phyloP scores from a whole-genome alignment of 2,113 vertebrate genomes.

The Gnathonemus longibarbis region DNA sequence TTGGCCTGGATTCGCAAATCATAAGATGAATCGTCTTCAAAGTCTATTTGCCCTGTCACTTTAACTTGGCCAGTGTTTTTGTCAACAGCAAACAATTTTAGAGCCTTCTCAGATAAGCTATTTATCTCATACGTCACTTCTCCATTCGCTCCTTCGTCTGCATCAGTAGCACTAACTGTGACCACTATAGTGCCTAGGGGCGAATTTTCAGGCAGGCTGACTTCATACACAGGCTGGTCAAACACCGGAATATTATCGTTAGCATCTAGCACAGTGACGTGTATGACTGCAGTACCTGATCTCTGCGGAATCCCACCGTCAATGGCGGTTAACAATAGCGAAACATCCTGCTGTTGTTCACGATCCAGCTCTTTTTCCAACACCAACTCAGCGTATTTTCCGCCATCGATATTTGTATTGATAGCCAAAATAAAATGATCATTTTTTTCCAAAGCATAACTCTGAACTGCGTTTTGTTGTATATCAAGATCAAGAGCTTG shows the following conservation, averaged over 20 bases:
- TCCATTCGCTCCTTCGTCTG: neutral
- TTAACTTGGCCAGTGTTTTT: neutral
- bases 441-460: conserved; percentile 38
- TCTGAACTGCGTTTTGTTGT: conserved; percentile 49
- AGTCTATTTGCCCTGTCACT: conserved; percentile 34
- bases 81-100: conserved; percentile 1
- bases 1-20: conserved; percentile 63
- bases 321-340: neutral
- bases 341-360: neutral
- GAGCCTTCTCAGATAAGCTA: conserved; percentile 31
- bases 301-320: neutral
- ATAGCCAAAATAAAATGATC: conserved; percentile 43
- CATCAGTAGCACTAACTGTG: neutral
- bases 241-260: neutral
- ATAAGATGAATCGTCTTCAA: conserved; percentile 38
- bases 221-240: neutral
- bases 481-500: conserved; percentile 55
- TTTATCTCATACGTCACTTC: conserved; percentile 37
- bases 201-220: neutral
- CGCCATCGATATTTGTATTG: conserved; percentile 36
- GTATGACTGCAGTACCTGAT: neutral
- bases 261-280: neutral
- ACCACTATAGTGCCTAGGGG: neutral
- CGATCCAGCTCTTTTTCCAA: conserved; percentile 36
- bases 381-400: conserved; percentile 46